These are phyloP conservation scores for Epizoanthus illoricatus DNA, from an alignment of 92 coral and sea anemone species.

Conservation along the genomic window DNA sequence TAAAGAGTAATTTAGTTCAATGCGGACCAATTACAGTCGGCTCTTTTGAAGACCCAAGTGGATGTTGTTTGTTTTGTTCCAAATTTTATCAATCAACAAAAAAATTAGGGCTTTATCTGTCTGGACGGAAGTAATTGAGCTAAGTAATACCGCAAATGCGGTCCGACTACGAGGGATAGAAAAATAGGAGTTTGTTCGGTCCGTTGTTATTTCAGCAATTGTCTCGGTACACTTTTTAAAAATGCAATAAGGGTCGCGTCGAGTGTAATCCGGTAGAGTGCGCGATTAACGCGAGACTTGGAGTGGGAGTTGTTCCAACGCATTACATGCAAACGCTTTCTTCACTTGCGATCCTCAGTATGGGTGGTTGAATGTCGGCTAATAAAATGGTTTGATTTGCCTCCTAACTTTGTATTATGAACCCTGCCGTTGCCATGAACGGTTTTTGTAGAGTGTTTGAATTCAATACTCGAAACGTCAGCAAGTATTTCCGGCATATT, in stretches of 20 bases:
- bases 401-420: too few relatives aligned
- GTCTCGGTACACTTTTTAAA: not conserved
- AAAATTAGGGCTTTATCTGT: slow-evolving; percentile 7
- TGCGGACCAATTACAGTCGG: slow-evolving; percentile 41
- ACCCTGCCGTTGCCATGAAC: too few relatives aligned
- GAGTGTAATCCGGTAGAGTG: not conserved
- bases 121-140: slow-evolving; percentile 16
- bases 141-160: not conserved
- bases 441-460: too few relatives aligned
- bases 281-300: too few relatives aligned
- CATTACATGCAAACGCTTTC: too few relatives aligned
- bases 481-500: too few relatives aligned
- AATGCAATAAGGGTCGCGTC: not conserved
- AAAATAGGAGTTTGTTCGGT: not conserved
- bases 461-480: too few relatives aligned
- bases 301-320: too few relatives aligned
- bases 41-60: slow-evolving; percentile 26
- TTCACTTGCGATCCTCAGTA: too few relatives aligned
- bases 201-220: not conserved
- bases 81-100: slow-evolving; percentile 14
- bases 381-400: too few relatives aligned
- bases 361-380: too few relatives aligned
- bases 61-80: slow-evolving; percentile 25
- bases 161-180: not conserved
- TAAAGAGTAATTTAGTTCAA: slow-evolving; percentile 19